Base-by-base conservation (phyloP, 2,888 invertebrate species). In the Pteria penguin region DNA sequence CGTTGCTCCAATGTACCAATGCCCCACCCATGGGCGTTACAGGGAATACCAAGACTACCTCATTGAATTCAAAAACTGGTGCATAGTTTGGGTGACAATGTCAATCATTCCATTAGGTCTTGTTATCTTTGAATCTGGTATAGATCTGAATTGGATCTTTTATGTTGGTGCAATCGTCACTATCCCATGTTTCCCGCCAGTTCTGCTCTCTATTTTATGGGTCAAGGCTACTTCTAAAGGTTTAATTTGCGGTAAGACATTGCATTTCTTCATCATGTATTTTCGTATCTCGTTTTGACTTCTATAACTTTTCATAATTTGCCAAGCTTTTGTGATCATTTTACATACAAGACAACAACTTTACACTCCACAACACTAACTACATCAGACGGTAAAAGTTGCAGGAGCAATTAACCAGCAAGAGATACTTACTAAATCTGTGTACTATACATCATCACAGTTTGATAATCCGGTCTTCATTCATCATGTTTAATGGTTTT, bases 81-180 rank as follows among this genome's bases (percentile, higher is more conserved):
- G 89, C 67, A 90, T 91, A 57, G 87, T 91, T 24, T 84, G 87
- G 85, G 88, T 89, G 5, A 90, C 90, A 1, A 82, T 91, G 18
- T 82, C 84, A 18, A 89, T 90, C 54, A 86, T 91, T n/a, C 90
- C 91, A 0, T 83, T 91, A 3, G 89, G 89, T 1, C 82, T 91
- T 52, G 79, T 90, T 4, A 83, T 90, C 60, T 89, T 90, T 78
- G 86, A 86, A 67, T 85, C 88, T 2, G 88, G 90, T 8, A 88
- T 91, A 29, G 88, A 90, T 75, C 83, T 91, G 14, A 89, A 89
- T 79, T 91, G 91, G 91, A 88, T 91, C 62, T 91, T 91, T 84
- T 88, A 89, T 75, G 88, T 89, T 11, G 91, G 90, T 24, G 91
- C 91, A 33, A 89, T 91, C 11, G 82, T 91, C 4, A 90, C 91